Base-by-base conservation (phyloP, 2,113 vertebrate species). In the Eptatretus burgeri region DNA sequence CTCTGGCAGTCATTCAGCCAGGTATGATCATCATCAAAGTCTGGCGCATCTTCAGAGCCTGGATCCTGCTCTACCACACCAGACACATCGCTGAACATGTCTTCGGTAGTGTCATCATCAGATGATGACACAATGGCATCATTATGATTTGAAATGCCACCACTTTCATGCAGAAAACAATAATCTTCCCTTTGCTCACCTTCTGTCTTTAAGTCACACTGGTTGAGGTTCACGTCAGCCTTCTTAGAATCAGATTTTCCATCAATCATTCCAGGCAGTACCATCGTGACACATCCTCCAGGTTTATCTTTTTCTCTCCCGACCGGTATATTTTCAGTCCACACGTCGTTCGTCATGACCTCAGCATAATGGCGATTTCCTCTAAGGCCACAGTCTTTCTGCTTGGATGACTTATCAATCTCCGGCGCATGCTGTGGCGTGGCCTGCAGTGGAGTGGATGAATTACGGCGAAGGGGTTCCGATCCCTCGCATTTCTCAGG, bases 1-100 rank as follows among this genome's bases (percentile, higher is more conserved):
- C 18, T 10, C 16, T 60, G 16, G 53, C 18, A 16, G 53, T 60
- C 53, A 10, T 60, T 2, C n/a, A 17, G n/a, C 56, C 56, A 60
- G 10, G 56, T 60, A 20, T 60, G 56, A n/a, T 60, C 56, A 60
- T 60, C 56, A 11, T 60, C 56, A 60, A 60, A 60, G 20, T 20
- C 56, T 17, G n/a, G n/a, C n/a, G 56, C n/a, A 60, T 60, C 56
- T 12, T 60, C 20, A 11, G 56, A 2, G 56, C n/a, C 12, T 20
- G 10, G 56, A 17, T n/a, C 10, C 56, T 60, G n/a, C 20, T 60
- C 56, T 11, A n/a, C 10, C 10, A 17, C 56, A 20, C 12, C 56
- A 60, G n/a, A n/a, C n/a, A 17, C 53, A 60, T 60, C 19, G 53
- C 19, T 20, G 12, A 17, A n/a, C 12, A 9, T n/a, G 20, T 60